A percentile compares a stretch with the other conserved stretches of the same genome.
Evolutionary conservation across 2,113 vertebrate genomes (phyloP).

Genomic region (Brevimyrus niger): DNA sequence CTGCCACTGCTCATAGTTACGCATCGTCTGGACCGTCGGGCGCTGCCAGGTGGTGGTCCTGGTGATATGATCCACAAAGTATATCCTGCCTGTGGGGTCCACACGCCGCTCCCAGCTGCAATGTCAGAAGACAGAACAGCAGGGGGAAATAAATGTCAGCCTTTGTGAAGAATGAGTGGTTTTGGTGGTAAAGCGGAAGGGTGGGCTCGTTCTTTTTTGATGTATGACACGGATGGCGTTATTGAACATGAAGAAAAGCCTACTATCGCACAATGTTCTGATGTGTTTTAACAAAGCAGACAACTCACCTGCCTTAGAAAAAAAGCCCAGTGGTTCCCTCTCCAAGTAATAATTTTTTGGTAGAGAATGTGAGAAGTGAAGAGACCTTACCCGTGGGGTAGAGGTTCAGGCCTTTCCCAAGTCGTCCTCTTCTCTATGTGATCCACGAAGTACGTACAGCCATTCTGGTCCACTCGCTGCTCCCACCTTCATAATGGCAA

Average conservation of each 20-base stretch:
- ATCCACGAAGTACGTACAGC: conserved; percentile 89
- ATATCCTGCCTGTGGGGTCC: conserved; percentile 90
- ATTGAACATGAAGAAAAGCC: neutral
- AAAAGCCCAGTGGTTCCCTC: neutral
- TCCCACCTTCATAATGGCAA: conserved; percentile 75
- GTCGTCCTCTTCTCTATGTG: conserved; percentile 97
- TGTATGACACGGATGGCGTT: neutral
- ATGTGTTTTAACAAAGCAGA: neutral
- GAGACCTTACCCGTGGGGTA: conserved; percentile 77
- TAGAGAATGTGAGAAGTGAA: neutral
- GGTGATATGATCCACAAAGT: conserved; percentile 96
- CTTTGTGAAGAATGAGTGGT: neutral
- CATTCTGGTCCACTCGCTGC: conserved; percentile 89
- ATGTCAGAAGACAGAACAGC: neutral
- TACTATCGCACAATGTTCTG: neutral
- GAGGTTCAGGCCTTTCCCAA: conserved; percentile 89
- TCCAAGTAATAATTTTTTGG: neutral
- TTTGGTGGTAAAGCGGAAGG: neutral
- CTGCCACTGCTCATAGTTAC: conserved; percentile 97
- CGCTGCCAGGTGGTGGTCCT: conserved; percentile 94
- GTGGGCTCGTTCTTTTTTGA: neutral
- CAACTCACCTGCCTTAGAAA: neutral
- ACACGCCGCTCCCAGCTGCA: conserved; percentile 90
- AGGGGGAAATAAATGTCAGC: neutral
- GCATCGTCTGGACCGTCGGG: conserved; percentile 85